Base-by-base conservation (phyloP, 2,113 vertebrate species). In the Drymodes brunneopygia region DNA sequence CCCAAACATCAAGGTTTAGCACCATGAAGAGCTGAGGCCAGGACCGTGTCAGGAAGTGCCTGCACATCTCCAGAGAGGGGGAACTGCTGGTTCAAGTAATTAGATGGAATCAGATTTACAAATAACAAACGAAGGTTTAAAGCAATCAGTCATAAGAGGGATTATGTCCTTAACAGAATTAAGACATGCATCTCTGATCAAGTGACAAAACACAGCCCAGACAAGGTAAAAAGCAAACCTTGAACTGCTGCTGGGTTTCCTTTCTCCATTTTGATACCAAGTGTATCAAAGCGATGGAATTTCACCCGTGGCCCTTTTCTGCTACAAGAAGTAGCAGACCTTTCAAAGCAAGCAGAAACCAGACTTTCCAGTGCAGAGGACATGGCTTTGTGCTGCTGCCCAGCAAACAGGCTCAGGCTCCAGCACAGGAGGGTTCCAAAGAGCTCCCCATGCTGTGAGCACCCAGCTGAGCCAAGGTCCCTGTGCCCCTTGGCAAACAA, bases 381-480 rank as follows among this genome's bases (percentile, higher is more conserved):
- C 36, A 18, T 0, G 1, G 66, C 33, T 90, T 33, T 19, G 44
- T 31, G 71, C 35, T 64, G 10, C 1, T 44, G 54, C 79, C 67
- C 79, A 48, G 2, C 24, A 25, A 36, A 17, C 24, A 80, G 72
- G 48, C 36, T 56, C n/a, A 9, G 14, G 1, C 64, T 62, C 20
- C 66, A 54, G 36, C 47, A 35, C 17, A 1, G 1, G 29, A 38
- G 62, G 57, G 70, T 8, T 54, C 44, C 75, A 27, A 35, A 29
- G 33, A 33, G 6, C 35, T 71, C 0, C 0, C 24, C 0, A 0
- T 7, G n/a, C 71, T 18, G 29, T 5, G 2, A 14, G 57, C 61
- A 22, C 29, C 22, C 0, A 0, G 3, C 62, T 9, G 27, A 65
- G 80, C 54, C 62, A 45, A 73, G 69, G 38, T 7, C 29, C 15